A percentile compares a stretch with the other conserved stretches of the same genome.
Evolutionary conservation across 2,797 vertebrate species (phyloP).

Genomic region (Okamejei kenojei): DNA sequence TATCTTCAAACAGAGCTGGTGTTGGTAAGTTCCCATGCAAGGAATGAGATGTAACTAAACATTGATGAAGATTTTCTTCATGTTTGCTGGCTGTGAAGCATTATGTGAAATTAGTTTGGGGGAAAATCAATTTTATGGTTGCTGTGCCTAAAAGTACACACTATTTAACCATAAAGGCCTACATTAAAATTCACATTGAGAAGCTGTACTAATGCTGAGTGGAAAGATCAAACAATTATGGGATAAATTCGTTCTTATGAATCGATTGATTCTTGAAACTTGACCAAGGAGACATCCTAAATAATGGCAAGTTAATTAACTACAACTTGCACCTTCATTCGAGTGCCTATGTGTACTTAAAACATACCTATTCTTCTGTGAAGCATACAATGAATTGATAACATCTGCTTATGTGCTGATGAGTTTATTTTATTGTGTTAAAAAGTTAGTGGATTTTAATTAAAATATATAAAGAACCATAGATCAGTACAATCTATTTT

Average conservation of each 20-base stretch:
- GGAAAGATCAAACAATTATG: too few relatives aligned
- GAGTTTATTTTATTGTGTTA: not conserved
- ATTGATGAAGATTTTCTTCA: not conserved
- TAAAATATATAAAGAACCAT: not conserved
- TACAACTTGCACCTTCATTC: not conserved
- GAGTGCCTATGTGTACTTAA: not conserved
- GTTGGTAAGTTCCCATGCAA: constrained; percentile 66
- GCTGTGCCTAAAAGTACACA: not conserved
- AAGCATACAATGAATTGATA: not conserved
- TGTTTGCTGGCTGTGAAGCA: constrained; percentile 40
- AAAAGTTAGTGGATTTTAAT: too few relatives aligned
- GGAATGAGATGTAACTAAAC: constrained; percentile 22
- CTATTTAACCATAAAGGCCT: not conserved
- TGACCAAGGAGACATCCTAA: not conserved
- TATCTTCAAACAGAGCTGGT: constrained; percentile 80
- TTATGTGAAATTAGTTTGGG: not conserved
- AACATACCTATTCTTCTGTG: not conserved
- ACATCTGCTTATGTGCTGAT: not conserved
- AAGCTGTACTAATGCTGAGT: not conserved
- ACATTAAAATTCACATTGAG: not conserved
- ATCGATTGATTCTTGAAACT: not conserved
- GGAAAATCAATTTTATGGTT: not conserved
- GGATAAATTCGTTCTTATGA: not conserved
- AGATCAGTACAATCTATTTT: not conserved
- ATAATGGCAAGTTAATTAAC: not conserved